Evolutionary conservation across 2,797 vertebrate genomes (phyloP), one percentile per base, ranked within the genome.

Genomic region (Xenops minutus): DNA sequence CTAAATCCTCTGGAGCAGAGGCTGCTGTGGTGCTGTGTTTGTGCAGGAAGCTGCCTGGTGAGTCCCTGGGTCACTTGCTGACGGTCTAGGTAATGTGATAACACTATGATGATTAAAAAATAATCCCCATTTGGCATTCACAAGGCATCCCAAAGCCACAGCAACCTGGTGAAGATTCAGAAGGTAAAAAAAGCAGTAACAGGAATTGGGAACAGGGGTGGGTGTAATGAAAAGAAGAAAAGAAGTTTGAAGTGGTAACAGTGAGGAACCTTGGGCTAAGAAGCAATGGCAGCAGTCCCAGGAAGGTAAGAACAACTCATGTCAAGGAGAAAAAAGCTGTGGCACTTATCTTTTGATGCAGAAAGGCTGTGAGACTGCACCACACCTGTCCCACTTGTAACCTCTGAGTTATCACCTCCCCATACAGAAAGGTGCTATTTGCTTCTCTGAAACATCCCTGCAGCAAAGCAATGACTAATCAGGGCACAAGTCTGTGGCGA

Each of bases 1-100:
- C 14, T 44, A 88, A 94, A 89, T 88, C 92, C 81, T 87, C 77
- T 76, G 52, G 56, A 85, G 80, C n/a, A 79, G 58, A 81, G 59
- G 20, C 39, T 84, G 76, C 62, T 55, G 39, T 49, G 59, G 55
- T 54, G 78, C 63, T 74, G 55, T 67, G 36, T 43, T 84, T 71
- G 49, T 83, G 64, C 84, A 89, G 84, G n/a, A 61, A 82, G 44
- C 49, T 64, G 73, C 44, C 76, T 62, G 46, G 30, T 81, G 54
- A 58, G 83, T 32, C 46, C 46, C 39, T 10, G 14, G 75, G 81
- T 85, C 81, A 78, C 64, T 20, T 30, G 23, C 52, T 58, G 78
- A 71, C 46, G 19, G 0, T 34, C 43, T 41, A 80, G 49, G 49
- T 75, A 93, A 86, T 34, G 21, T 34, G 49, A 44, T 68, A 75